Base-by-base conservation (phyloP, 2,797 vertebrate species). In the Tragopan temminckii region DNA sequence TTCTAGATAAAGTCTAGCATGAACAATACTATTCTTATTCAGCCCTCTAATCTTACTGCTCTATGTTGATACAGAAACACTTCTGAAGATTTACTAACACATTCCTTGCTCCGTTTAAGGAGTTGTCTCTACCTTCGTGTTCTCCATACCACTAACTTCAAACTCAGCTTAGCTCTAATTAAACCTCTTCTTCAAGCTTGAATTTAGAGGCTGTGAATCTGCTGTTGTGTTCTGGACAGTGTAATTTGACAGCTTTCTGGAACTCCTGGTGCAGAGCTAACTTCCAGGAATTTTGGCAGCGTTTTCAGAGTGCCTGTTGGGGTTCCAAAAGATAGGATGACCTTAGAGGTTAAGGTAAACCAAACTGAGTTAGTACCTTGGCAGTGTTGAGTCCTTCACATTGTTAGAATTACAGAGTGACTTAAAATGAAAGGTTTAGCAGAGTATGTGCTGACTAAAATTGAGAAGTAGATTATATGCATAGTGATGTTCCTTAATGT, bases 161-260 rank as follows among this genome's bases (percentile, higher is more conserved):
- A 84, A 50, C 61, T 66, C 35, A 13, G 29, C 72, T 89, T 59
- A 72, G 78, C 59, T 76, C 42, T 80, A 55, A 21, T 23, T 42
- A 71, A 83, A 83, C 13, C 61, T 80, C 48, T 80, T 81, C 40
- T 76, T 72, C 45, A 61, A 81, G 55, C 40, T 61, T 77, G 35
- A 70, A 64, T 59, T 78, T 69, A 45, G 82, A 70, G 69, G 52
- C 74, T 91, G 70, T 43, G 67, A 90, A 79, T 76, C 31, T 88
- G 55, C 64, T 85, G 58, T 42, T 23, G 31, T 76, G 74, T 92
- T 75, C 70, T 89, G 95, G 85, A 80, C 85, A 85, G 58, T n/a
- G 7, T 57, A 58, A 15, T 83, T 91, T 79, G 55, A 33, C 72
- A 80, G 12, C 66, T 89, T 69, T 13, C 82, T 79, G 78, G 74